These are phyloP conservation scores for Epinephelus awoara DNA, from an alignment of 2,797 vertebrate species.

Conservation along the genomic window DNA sequence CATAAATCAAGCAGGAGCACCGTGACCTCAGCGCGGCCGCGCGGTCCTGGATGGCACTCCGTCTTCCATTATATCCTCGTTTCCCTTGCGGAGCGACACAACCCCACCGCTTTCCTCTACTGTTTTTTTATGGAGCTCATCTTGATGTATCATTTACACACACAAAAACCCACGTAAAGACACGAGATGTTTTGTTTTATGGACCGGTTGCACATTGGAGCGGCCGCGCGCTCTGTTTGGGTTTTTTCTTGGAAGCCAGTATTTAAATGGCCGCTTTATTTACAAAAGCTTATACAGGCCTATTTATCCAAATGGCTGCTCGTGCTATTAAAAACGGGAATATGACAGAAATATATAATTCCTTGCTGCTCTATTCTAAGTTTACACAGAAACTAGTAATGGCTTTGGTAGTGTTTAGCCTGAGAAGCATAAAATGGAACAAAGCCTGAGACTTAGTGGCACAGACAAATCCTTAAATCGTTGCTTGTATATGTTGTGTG, in stretches of 20 bases:
- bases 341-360: background rate
- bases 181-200: slow-evolving; percentile 63
- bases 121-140: slow-evolving; percentile 60
- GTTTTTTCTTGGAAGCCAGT: slow-evolving; percentile 26
- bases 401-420: slow-evolving; percentile 8
- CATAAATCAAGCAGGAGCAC: slow-evolving; percentile 88
- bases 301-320: slow-evolving; percentile 35
- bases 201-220: slow-evolving; percentile 50
- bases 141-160: slow-evolving; percentile 81
- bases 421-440: slow-evolving; percentile 9
- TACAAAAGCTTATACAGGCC: slow-evolving; percentile 53
- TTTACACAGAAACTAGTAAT: background rate
- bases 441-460: slow-evolving; percentile 1
- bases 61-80: slow-evolving; percentile 88
- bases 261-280: slow-evolving; percentile 72
- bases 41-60: slow-evolving; percentile 83
- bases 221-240: slow-evolving; percentile 51
- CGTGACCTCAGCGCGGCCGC: slow-evolving; percentile 87
- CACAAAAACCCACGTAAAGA: slow-evolving; percentile 58
- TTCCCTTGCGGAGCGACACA: slow-evolving; percentile 80
- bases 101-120: slow-evolving; percentile 69
- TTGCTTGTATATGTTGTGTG: background rate
- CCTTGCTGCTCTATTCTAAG: background rate
- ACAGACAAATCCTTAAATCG: slow-evolving; percentile 7
- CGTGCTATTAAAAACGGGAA: background rate